phyloP scores from a whole-genome alignment of 2,797 vertebrate genomes.

The Eurystomus glaucurus region DNA sequence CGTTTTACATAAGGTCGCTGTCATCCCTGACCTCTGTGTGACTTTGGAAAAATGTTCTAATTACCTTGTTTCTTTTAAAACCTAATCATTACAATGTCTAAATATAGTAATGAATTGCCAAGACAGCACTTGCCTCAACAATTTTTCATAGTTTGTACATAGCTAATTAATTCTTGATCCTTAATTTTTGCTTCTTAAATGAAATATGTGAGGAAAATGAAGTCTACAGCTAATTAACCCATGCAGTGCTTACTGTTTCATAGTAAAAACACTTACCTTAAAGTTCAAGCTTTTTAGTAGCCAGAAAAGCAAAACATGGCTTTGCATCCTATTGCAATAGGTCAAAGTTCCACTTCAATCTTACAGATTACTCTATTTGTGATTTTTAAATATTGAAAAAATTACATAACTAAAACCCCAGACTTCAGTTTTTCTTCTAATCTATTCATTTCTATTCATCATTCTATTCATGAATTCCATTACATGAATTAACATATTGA shows the following conservation, averaged over 20 bases:
- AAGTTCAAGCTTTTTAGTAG: background rate
- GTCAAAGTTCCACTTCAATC: background rate
- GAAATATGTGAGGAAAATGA: constrained; percentile 58
- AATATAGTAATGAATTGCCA: constrained; percentile 67
- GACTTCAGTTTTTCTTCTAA: background rate
- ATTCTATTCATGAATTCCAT: background rate
- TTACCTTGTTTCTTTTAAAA: constrained; percentile 52
- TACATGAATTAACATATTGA: background rate
- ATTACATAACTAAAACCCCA: background rate
- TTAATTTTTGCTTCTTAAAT: constrained; percentile 61
- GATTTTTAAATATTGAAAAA: background rate
- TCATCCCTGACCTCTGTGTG: constrained; percentile 38
- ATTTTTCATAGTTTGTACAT: constrained; percentile 56
- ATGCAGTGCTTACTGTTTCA: constrained; percentile 16
- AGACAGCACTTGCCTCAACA: constrained; percentile 45
- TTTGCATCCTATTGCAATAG: background rate
- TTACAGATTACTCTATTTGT: background rate
- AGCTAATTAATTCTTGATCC: constrained; percentile 48
- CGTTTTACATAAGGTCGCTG: constrained; percentile 7
- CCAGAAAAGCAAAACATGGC: background rate
- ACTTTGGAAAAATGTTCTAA: constrained; percentile 49
- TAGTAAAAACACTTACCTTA: background rate
- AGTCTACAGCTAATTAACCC: constrained; percentile 59
- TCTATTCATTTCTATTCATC: background rate
- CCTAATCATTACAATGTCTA: constrained; percentile 68